phyloP scores from a whole-genome alignment of 2,113 vertebrate genomes.

The Grammomys dolichurus region DNA sequence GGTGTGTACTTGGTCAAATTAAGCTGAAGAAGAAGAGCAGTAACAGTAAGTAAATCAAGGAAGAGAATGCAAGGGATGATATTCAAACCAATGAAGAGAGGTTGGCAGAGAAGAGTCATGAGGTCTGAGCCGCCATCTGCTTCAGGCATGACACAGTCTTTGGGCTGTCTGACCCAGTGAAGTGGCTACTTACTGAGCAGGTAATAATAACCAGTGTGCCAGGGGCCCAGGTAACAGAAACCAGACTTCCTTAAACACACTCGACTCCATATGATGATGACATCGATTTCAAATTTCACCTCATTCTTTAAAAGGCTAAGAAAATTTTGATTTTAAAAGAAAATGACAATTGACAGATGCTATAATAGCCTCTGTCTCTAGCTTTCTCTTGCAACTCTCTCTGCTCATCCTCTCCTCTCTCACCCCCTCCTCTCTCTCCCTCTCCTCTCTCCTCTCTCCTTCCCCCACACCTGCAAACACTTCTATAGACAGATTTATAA shows the following conservation, averaged over 20 bases:
- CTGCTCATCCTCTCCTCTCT: not conserved
- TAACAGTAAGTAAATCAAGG: not conserved
- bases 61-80: not conserved
- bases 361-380: not conserved
- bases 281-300: slow-evolving; percentile 10
- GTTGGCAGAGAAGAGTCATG: not conserved
- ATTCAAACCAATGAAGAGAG: not conserved
- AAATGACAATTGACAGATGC: slow-evolving; percentile 20
- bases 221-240: slow-evolving; percentile 12
- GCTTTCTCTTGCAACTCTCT: not conserved
- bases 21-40: not conserved
- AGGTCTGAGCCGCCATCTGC: not conserved
- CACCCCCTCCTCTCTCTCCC: not conserved
- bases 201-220: not conserved
- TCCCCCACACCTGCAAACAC: too few relatives aligned
- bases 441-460: too few relatives aligned
- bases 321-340: slow-evolving; percentile 22
- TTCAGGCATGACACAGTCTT: not conserved
- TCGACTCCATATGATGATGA: not conserved
- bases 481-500: not conserved
- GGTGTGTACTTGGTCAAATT: slow-evolving; percentile 3
- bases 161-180: not conserved
- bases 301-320: not conserved
- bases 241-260: not conserved
- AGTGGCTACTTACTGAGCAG: not conserved